These are phyloP conservation scores for Erpobdella octoculata DNA, from an alignment of 2,888 invertebrate genomes.

Conservation along the genomic window DNA sequence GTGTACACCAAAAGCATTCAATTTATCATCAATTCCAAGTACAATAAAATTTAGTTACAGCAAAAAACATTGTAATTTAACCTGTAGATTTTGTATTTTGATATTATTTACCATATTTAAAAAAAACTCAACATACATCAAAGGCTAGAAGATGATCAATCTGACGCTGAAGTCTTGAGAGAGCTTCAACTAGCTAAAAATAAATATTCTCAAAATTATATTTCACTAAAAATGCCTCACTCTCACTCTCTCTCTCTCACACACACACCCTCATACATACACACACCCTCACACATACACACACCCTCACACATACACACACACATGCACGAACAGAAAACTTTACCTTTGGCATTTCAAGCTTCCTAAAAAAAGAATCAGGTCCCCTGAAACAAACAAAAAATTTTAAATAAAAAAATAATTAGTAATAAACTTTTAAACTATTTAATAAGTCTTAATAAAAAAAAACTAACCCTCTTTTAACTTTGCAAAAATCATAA, in stretches of 20 bases:
- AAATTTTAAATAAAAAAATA: background rate
- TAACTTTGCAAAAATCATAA: slow-evolving; percentile 99
- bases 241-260: background rate
- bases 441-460: background rate
- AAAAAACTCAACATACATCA: background rate
- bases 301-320: too few relatives aligned
- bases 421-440: background rate
- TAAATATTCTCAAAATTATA: background rate
- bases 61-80: too few relatives aligned
- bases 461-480: slow-evolving; percentile 71
- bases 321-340: background rate
- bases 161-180: slow-evolving; percentile 5
- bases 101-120: too few relatives aligned
- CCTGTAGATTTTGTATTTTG: too few relatives aligned
- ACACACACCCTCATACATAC: too few relatives aligned
- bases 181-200: background rate
- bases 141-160: slow-evolving; percentile 10
- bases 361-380: background rate
- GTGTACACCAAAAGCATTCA: too few relatives aligned
- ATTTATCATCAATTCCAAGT: too few relatives aligned
- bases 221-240: too few relatives aligned
- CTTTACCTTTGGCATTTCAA: background rate
- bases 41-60: too few relatives aligned
- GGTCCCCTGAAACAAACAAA: background rate
- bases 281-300: too few relatives aligned